These are phyloP conservation scores for Lamellibrachia satsuma DNA, from an alignment of 2,888 invertebrate genomes.

Conservation along the genomic window DNA sequence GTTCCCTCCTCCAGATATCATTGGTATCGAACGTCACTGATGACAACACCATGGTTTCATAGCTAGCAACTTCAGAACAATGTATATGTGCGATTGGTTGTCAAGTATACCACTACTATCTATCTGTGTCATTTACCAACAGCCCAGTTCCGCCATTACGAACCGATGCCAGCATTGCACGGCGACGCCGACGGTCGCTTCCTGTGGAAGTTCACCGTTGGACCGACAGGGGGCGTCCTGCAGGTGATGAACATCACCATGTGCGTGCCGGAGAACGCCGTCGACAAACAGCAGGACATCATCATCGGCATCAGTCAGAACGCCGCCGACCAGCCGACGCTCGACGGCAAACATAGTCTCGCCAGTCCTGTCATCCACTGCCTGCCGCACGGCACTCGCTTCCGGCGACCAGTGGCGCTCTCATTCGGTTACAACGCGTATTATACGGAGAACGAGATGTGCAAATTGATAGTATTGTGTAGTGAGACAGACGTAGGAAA, in stretches of 20 bases:
- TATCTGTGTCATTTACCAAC: not conserved
- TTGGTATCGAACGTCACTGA: too few relatives aligned
- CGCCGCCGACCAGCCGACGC: not conserved
- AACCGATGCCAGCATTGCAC: not conserved
- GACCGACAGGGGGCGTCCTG: not conserved
- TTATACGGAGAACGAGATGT: not conserved
- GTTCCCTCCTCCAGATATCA: too few relatives aligned
- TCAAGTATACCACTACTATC: too few relatives aligned
- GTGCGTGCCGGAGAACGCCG: constrained; percentile 9
- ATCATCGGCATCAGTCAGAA: constrained; percentile 6
- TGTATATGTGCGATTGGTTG: too few relatives aligned
- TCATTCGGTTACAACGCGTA: not conserved
- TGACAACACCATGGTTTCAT: too few relatives aligned
- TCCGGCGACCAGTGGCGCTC: constrained; percentile 17
- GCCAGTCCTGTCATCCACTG: not conserved
- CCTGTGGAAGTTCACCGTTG: not conserved
- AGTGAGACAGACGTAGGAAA: not conserved
- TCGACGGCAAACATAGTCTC: not conserved
- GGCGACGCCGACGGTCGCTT: not conserved
- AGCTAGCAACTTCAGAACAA: too few relatives aligned
- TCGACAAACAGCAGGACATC: not conserved
- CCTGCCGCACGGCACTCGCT: not conserved
- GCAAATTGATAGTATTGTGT: not conserved
- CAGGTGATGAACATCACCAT: not conserved
- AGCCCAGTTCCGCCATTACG: constrained; percentile 6